These are phyloP conservation scores for Microtus pennsylvanicus DNA, from an alignment of 2,113 vertebrate genomes.

Conservation along the genomic window DNA sequence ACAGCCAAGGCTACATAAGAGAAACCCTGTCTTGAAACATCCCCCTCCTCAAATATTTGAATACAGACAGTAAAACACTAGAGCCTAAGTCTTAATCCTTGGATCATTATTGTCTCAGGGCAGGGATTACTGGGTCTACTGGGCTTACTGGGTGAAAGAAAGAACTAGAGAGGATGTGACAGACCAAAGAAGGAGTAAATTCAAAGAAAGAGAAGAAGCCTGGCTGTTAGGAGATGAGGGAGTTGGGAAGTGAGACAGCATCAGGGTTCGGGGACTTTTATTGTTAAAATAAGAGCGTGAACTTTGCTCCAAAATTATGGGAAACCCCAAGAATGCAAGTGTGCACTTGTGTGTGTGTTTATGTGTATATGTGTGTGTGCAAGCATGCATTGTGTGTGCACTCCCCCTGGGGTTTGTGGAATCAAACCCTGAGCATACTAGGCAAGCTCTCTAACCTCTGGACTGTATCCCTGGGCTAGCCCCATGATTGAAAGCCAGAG, in stretches of 20 bases:
- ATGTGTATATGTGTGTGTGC: neutral
- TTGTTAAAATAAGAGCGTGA: neutral
- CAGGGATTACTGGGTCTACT: neutral
- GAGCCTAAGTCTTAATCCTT: neutral
- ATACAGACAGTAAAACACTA: neutral
- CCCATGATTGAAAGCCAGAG: neutral
- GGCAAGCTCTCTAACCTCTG: neutral
- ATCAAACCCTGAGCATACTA: no score
- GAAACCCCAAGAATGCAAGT: neutral
- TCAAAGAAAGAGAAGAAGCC: neutral
- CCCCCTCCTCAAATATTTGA: neutral
- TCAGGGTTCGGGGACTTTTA: neutral
- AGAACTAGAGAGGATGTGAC: neutral
- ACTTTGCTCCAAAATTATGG: neutral
- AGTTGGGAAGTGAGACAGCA: neutral
- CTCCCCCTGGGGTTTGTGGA: neutral
- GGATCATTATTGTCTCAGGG: neutral
- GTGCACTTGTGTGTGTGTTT: neutral
- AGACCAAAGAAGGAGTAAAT: neutral
- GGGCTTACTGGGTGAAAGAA: neutral
- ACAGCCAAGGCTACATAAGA: neutral
- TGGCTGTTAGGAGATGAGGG: accelerated
- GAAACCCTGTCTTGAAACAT: neutral
- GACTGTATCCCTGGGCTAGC: neutral
- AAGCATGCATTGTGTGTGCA: no score